Evolutionary conservation across 2,888 invertebrate species (phyloP).

Genomic region (Metellina segmentata): DNA sequence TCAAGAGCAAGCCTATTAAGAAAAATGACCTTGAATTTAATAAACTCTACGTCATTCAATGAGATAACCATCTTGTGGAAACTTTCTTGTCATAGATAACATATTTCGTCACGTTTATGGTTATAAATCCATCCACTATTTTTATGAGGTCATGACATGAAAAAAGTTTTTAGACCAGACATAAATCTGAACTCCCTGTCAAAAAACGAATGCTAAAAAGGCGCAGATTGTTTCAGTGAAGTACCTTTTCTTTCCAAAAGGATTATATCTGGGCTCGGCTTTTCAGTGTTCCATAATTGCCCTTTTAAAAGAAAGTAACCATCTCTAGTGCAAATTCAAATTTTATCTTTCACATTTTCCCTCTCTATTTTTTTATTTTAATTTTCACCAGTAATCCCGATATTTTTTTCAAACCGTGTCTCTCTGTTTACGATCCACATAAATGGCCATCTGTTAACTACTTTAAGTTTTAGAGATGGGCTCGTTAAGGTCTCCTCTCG

Average conservation of each 20-base stretch:
- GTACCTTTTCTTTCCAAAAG: conserved; percentile 16
- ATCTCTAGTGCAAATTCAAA: conserved; percentile 1
- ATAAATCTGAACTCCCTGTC: background rate
- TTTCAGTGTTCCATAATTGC: conserved; percentile 47
- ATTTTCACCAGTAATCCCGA: conserved; percentile 58
- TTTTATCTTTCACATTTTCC: background rate
- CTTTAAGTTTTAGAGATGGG: conserved; percentile 52
- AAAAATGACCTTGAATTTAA: too few relatives aligned
- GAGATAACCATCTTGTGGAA: too few relatives aligned
- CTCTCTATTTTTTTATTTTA: conserved; percentile 6
- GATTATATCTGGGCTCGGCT: conserved; percentile 35
- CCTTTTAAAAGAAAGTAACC: conserved; percentile 60
- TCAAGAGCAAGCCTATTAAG: too few relatives aligned
- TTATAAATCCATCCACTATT: background rate
- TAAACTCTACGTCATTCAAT: too few relatives aligned
- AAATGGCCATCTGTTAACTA: conserved; percentile 72
- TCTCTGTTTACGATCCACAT: conserved; percentile 60
- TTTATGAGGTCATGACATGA: background rate
- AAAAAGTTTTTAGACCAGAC: background rate
- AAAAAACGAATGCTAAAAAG: background rate
- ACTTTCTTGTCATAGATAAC: too few relatives aligned
- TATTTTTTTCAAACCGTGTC: conserved; percentile 28
- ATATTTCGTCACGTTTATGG: background rate
- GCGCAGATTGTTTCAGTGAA: background rate
- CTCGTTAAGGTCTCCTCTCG: conserved; percentile 67